A percentile compares a stretch with the other conserved stretches of the same genome.
These are phyloP conservation scores for Parnassius smintheus DNA, from an alignment of 2,888 invertebrate genomes.

Conservation along the genomic window DNA sequence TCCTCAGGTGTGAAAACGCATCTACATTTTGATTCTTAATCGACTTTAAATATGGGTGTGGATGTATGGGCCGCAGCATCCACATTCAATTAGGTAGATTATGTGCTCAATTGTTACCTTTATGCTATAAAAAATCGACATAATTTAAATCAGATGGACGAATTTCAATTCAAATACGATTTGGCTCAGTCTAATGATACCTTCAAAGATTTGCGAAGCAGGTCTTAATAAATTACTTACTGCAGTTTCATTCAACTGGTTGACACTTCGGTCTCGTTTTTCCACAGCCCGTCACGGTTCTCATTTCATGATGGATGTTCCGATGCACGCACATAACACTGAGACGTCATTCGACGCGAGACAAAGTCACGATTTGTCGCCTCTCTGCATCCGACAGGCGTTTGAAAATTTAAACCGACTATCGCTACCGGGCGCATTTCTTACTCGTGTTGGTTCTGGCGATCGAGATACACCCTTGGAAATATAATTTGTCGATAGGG, in stretches of 20 bases:
- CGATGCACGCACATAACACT: conserved; percentile 43
- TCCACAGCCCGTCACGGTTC: conserved; percentile 46
- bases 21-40: too few relatives aligned
- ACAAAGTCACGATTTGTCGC: conserved; percentile 71
- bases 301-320: conserved; percentile 53
- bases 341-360: conserved; percentile 40
- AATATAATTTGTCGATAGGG: not conserved
- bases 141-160: not conserved
- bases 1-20: too few relatives aligned
- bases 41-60: too few relatives aligned
- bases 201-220: conserved; percentile 30
- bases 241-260: conserved; percentile 35
- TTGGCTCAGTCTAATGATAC: conserved; percentile 12
- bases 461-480: not conserved
- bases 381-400: conserved; percentile 45
- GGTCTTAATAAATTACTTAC: conserved; percentile 32
- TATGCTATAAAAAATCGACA: too few relatives aligned
- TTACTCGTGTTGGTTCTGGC: not conserved
- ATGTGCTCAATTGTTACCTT: too few relatives aligned
- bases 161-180: not conserved
- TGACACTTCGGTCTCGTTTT: conserved; percentile 35
- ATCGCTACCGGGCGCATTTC: conserved; percentile 5
- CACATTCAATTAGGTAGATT: too few relatives aligned
- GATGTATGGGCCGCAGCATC: too few relatives aligned
- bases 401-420: conserved; percentile 59